phyloP scores from a whole-genome alignment of 2,888 invertebrate genomes.

The Agrotis clavis region DNA sequence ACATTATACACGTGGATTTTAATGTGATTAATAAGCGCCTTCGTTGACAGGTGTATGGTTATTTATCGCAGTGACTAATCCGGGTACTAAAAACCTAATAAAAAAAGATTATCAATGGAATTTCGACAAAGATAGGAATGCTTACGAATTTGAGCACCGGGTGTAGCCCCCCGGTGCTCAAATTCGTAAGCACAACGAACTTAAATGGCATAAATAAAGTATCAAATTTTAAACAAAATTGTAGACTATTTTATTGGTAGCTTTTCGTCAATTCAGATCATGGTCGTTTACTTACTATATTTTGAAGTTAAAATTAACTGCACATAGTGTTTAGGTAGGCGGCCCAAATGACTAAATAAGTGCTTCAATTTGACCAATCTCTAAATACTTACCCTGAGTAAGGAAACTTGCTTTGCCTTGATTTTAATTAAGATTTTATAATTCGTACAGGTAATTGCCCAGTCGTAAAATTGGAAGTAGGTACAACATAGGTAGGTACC shows the following conservation, averaged over 20 bases:
- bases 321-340: neutral
- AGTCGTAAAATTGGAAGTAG: neutral
- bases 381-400: conserved; percentile 7
- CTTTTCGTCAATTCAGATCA: neutral
- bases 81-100: conserved; percentile 11
- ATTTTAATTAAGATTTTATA: neutral
- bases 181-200: neutral
- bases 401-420: conserved; percentile 28
- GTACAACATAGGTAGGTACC: too few species aligned
- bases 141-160: too few species aligned
- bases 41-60: conserved; percentile 5
- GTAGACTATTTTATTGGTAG: neutral
- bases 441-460: neutral
- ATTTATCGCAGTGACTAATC: conserved; percentile 37
- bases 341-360: neutral
- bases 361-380: neutral
- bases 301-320: conserved; percentile 17
- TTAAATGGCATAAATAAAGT: neutral
- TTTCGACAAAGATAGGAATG: conserved; percentile 9
- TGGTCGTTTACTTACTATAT: neutral
- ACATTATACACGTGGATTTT: conserved; percentile 6
- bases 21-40: conserved; percentile 26
- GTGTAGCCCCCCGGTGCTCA: neutral
- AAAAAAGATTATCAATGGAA: conserved; percentile 13
- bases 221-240: neutral